Percentiles rank a stretch among this genome's conserved stretches.
Conservation (phyloP, 2,797 vertebrate species). For the Cheirogaleus major region DNA sequence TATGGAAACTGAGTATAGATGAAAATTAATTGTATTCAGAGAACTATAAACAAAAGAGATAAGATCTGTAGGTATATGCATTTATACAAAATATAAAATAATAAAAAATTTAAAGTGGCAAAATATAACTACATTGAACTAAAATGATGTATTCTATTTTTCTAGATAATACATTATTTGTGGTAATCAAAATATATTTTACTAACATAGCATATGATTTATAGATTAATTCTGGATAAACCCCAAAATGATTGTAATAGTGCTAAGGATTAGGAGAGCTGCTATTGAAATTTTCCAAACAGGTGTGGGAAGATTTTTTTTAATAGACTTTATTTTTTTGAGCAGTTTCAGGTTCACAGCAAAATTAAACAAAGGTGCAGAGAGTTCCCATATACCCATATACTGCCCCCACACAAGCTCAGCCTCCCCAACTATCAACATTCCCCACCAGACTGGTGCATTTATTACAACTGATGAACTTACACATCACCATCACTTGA, state of each 20-base stretch:
- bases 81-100: conserved; percentile 19
- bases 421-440: neutral
- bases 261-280: neutral
- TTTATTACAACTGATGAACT: neutral
- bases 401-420: too few species aligned
- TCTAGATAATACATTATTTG: neutral
- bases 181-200: neutral
- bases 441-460: neutral
- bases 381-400: neutral
- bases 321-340: neutral
- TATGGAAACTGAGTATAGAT: neutral
- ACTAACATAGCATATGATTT: neutral
- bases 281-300: neutral
- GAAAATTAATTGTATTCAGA: neutral
- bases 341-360: neutral
- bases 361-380: neutral
- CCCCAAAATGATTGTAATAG: neutral
- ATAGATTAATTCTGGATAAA: neutral
- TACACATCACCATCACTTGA: too few species aligned
- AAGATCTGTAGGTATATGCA: neutral
- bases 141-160: neutral
- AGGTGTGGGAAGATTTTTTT: neutral
- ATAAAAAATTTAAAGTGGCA: neutral
- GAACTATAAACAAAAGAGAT: neutral
- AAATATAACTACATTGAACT: neutral